Evolutionary conservation across 2,113 vertebrate genomes (phyloP), one percentile per base, ranked within the genome.

Genomic region (Macheiramphus alcinus): DNA sequence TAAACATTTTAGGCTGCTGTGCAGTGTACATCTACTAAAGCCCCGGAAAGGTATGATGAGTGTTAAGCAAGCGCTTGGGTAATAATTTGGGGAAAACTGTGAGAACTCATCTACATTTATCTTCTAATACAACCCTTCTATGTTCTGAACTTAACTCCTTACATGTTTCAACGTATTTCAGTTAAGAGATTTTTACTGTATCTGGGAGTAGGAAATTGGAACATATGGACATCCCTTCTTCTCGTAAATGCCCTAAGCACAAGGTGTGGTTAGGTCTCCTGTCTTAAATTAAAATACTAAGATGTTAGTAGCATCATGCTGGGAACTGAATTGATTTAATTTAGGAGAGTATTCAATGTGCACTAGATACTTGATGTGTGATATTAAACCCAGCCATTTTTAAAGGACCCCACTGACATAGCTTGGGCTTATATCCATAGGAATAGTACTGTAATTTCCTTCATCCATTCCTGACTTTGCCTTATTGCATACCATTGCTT

Each of bases 301-400:
- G 73, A 80, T 70, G 20, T 86, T 86, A 61, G 67, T 65, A 92
- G 42, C 8, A 18, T 73, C 80, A 94, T 95, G 75, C 88, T 97
- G 89, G 79, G 82, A 97, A 86, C 36, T 32, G 34, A 95, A 97
- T 93, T 71, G 14, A 73, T 96, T 97, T 96, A 91, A 96, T 96
- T 95, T 96, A 83, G 55, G 75, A 81, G 36, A 93, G 72, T 92
- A 62, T 93, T 96, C 92, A 92, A 76, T 92, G 84, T 89, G 86
- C 82, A 90, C 48, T 91, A 67, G 81, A 73, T 95, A 94, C 65
- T 94, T 36, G 80, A n/a, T 91, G 27, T 93, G 67, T 91, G 74
- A 92, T 96, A 94, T 95, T 96, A 96, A 96, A 94, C 74, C 26
- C 21, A 88, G 66, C 1, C 32, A 85, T 91, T 78, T 94, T 90